These are phyloP conservation scores for Chelmon rostratus DNA, from an alignment of 2,797 vertebrate genomes.

Conservation along the genomic window DNA sequence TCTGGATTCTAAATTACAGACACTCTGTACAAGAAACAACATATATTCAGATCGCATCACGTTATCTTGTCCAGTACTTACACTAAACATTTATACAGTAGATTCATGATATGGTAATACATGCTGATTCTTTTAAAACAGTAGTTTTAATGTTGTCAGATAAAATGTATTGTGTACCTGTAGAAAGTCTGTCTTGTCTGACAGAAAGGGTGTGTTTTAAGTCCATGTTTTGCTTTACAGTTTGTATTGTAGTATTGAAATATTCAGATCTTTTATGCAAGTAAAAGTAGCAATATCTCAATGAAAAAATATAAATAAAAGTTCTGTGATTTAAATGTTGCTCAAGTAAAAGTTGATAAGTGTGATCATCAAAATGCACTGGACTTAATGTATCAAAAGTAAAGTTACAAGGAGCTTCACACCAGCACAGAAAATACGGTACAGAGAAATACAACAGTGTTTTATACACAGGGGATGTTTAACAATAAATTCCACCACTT, in stretches of 20 bases:
- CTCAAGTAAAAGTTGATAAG: not conserved
- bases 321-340: not conserved
- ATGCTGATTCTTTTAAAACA: not conserved
- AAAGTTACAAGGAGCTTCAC: not conserved
- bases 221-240: not conserved
- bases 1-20: too few relatives aligned
- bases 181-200: not conserved
- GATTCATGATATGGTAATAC: not conserved
- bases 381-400: too few relatives aligned
- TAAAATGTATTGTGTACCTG: not conserved
- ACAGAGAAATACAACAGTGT: not conserved
- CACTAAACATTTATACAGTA: too few relatives aligned
- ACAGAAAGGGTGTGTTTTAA: not conserved
- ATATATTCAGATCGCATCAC: too few relatives aligned
- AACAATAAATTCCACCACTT: not conserved
- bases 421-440: not conserved
- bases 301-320: not conserved
- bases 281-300: not conserved
- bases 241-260: too few relatives aligned
- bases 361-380: not conserved
- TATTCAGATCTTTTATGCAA: not conserved
- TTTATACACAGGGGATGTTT: not conserved
- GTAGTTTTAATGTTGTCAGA: not conserved
- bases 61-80: not conserved
- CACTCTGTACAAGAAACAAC: not conserved